Base-by-base conservation (phyloP, 53 echinoderm and acorn worm genomes). In the Luidia sarsii region DNA sequence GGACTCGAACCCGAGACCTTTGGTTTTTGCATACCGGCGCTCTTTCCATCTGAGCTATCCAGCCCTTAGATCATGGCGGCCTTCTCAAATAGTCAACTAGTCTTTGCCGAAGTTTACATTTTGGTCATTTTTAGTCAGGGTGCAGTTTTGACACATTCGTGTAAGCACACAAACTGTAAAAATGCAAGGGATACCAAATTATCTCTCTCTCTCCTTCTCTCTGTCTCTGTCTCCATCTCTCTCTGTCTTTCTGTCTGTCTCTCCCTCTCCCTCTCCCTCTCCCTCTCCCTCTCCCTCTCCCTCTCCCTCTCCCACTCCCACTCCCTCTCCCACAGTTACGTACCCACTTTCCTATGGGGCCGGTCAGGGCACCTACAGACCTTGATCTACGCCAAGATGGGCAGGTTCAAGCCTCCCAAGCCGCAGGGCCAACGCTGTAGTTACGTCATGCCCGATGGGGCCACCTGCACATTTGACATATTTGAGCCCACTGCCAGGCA, bases 281-380 rank as follows among this genome's bases (percentile, higher is more conserved):
- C 9, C 48, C 15, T 64, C 24, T 21, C 23, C 19, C 20, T 5
- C 6, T 23, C 1, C 5, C 39, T n/a, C 20, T 3, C 2, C 1
- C 38, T 51, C 3, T 49, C 27, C 48, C 16, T 85, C 48, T 62
- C 19, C n/a, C n/a, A n/a, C n/a, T n/a, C n/a, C n/a, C n/a, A n/a
- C n/a, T n/a, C n/a, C n/a, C n/a, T n/a, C n/a, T 55, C 43, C 52
- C 52, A 2, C 50, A 96, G 97, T 50, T 96, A 96, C 65, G 85
- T 88, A 36, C 97, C 97, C 35, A 91, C 93, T 10, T 82, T 86
- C 30, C 66, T 96, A 57, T 96, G 97, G 97, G 97, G 97, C 27
- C 85, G 85, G 36, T 86, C 85, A 35, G 97, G 90, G 13, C 97
- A 96, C 82, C 83, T 96, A 31, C 97, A 96, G 69, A 96, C 93